Conservation (phyloP, 2,888 invertebrate genomes). For the Drosophila pegasa region DNA sequence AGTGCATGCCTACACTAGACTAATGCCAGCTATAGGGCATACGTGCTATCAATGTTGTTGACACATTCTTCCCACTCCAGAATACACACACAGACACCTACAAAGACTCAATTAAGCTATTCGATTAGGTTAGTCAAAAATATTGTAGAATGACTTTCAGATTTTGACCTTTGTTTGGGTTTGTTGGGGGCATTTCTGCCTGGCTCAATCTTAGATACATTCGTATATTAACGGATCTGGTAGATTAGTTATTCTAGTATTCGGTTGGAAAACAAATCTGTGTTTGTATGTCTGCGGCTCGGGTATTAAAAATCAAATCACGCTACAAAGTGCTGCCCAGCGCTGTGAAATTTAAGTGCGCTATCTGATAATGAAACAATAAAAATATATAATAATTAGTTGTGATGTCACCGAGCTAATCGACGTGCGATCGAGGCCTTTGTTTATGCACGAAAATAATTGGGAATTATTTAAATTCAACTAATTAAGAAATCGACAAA, state of each 20-base stretch:
- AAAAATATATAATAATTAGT: constrained; percentile 7
- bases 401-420: constrained; percentile 6
- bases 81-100: background rate
- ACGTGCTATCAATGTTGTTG: background rate
- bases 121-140: constrained; percentile 4
- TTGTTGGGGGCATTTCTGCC: background rate
- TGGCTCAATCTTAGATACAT: background rate
- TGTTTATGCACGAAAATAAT: background rate
- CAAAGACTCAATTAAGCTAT: background rate
- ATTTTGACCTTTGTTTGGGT: constrained; percentile 2
- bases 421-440: background rate
- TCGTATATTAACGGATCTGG: background rate
- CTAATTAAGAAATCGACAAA: background rate
- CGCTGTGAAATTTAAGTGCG: constrained; percentile 6
- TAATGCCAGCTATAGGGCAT: background rate
- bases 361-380: constrained; percentile 13
- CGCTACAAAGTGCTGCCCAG: constrained; percentile 1
- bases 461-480: constrained; percentile 1
- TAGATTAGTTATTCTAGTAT: background rate
- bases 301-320: constrained; percentile 8
- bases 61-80: background rate
- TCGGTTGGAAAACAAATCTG: background rate
- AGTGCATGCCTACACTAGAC: too few relatives aligned
- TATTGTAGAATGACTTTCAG: constrained; percentile 3
- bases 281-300: background rate